Percentiles rank a stretch among this genome's conserved stretches.
Conservation (phyloP, 2,797 vertebrate genomes). For the Cyprinodon diabolis region DNA sequence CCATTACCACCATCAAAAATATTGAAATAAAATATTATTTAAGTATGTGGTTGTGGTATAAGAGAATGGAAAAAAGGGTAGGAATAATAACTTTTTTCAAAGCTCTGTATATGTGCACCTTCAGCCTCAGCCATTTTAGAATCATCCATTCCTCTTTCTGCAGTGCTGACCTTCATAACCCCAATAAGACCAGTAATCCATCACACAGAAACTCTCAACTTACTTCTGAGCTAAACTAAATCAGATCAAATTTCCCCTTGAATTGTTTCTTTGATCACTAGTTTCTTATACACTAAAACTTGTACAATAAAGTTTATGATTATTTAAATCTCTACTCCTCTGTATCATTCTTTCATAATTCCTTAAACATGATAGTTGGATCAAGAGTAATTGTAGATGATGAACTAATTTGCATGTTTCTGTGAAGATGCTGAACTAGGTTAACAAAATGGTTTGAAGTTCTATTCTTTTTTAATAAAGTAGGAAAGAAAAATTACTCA, state of each 20-base stretch:
- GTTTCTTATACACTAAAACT: not conserved
- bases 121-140: not conserved
- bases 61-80: not conserved
- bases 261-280: not conserved
- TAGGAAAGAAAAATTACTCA: not conserved
- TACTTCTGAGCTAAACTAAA: constrained; percentile 4
- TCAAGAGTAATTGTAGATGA: not conserved
- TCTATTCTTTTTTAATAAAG: not conserved
- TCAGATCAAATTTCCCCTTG: not conserved
- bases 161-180: constrained; percentile 1
- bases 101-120: not conserved
- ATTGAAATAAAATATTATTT: not conserved
- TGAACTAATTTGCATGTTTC: not conserved
- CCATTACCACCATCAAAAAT: not conserved
- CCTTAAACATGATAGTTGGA: not conserved
- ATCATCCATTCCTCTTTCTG: not conserved
- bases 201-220: constrained; percentile 4
- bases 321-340: not conserved
- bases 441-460: not conserved
- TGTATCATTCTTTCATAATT: not conserved
- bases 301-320: constrained; percentile 1
- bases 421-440: not conserved
- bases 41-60: not conserved
- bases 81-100: not conserved
- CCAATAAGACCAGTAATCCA: not conserved